Base-by-base conservation (phyloP, 1,140 invertebrate genomes). In the Eriosoma lanigerum region DNA sequence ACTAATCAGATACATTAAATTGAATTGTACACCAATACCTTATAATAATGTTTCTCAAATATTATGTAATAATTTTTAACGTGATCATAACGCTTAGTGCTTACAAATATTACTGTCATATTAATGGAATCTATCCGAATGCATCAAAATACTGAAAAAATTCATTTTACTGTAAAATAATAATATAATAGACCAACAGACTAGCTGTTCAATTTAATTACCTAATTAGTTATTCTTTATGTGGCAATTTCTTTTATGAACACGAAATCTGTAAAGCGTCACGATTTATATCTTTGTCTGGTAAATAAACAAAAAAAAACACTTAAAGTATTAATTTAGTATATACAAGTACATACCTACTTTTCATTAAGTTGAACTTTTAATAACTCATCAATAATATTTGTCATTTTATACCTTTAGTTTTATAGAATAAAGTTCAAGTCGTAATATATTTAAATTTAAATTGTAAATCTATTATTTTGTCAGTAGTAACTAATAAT, bases 141-240 rank as follows among this genome's bases (percentile, higher is more conserved):
- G 32, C 19, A 46, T 68, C 38, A 46, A 68, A 46, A 46, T 24
- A 24, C 29, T 8, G 21, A 15, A 24, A 4, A 46, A 68, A 46
- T 24, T 46, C 1, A 15, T 46, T 46, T 66, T 24, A 13, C 1
- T n/a, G 12, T 38, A 38, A 38, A 4, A 38, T 38, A 38, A 38
- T 3, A 38, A 8, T 46, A 46, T 24, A 24, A 13, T 17, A 46
- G 46, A 68, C 24, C 38, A n/a, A n/a, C n/a, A n/a, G n/a, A n/a
- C 13, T 13, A 6, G 4, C 17, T 10, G 32, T 66, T 44, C n/a
- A 13, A 68, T 44, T 66, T 68, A 68, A 46, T 68, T 46, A 66
- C n/a, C 12, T 66, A 68, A 68, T 68, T 46, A 68, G 29, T 66
- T 38, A 66, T 66, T 38, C n/a, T n/a, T 19, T n/a, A n/a, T 13